phyloP scores from a whole-genome alignment of 2,797 vertebrate species.

The Crocodylus rhombifer region DNA sequence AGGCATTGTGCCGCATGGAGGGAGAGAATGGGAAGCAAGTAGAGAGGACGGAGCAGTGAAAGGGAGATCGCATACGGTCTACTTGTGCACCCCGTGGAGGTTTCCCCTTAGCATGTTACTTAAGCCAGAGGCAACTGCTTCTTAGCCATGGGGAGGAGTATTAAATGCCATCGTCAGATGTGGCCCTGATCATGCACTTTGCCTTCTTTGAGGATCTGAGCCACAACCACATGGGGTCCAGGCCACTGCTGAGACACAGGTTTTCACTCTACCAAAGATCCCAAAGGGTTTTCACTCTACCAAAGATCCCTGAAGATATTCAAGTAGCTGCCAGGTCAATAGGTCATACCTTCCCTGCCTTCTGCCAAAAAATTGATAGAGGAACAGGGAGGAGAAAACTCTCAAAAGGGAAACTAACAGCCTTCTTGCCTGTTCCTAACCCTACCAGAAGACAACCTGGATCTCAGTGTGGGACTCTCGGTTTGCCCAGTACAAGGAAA shows the following conservation, averaged over 20 bases:
- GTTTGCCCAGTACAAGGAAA: not conserved
- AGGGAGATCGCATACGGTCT: not conserved
- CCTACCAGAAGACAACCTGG: too few species aligned
- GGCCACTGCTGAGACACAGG: not conserved
- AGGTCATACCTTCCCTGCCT: not conserved
- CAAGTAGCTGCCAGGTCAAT: not conserved
- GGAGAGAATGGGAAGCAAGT: not conserved
- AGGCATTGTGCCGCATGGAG: not conserved
- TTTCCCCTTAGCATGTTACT: not conserved
- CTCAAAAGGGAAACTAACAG: not conserved
- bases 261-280: too few species aligned
- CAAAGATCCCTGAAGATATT: not conserved
- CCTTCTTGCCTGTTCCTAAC: too few species aligned
- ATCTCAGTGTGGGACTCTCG: accelerated
- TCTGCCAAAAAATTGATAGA: not conserved
- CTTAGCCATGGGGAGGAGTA: not conserved
- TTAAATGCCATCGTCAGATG: not conserved
- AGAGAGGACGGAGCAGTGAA: not conserved
- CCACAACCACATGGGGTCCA: not conserved
- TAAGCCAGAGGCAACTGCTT: not conserved
- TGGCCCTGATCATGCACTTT: not conserved
- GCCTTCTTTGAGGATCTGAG: not conserved
- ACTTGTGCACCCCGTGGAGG: not conserved
- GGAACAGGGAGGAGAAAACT: not conserved
- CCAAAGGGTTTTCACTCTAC: not conserved